Evolutionary conservation across 2,797 vertebrate genomes (phyloP).

Genomic region (Harpagifer antarcticus): DNA sequence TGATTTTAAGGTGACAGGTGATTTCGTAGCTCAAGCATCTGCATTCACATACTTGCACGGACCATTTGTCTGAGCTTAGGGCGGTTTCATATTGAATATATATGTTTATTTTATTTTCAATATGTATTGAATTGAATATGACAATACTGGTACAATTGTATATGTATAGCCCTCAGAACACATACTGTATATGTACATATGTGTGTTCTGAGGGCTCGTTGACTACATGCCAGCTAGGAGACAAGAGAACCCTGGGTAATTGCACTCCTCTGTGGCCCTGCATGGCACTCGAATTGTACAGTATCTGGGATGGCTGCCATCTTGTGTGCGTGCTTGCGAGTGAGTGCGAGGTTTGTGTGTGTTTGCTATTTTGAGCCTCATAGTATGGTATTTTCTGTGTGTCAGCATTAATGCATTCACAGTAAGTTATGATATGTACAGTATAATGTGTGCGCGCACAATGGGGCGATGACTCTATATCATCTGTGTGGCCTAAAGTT

Average conservation of each 20-base stretch:
- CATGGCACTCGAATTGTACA: constrained; percentile 51
- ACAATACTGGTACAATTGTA: too few relatives aligned
- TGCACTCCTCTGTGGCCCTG: constrained; percentile 62
- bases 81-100: not conserved
- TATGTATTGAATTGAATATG: too few relatives aligned
- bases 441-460: not conserved
- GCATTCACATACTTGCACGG: too few relatives aligned
- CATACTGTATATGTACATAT: not conserved
- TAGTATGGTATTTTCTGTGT: not conserved
- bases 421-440: not conserved
- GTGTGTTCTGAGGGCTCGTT: constrained; percentile 35
- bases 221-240: constrained; percentile 55
- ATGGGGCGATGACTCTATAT: too few relatives aligned
- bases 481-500: not conserved
- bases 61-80: too few relatives aligned
- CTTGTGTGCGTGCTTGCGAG: constrained; percentile 13
- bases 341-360: constrained; percentile 4
- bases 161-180: too few relatives aligned
- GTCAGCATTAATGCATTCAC: constrained; percentile 1
- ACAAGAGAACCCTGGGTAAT: constrained; percentile 64
- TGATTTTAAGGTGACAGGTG: too few relatives aligned
- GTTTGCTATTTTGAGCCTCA: constrained; percentile 11
- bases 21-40: too few relatives aligned
- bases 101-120: too few relatives aligned
- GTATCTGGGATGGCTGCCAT: constrained; percentile 63